Evolutionary conservation across 2,888 invertebrate genomes (phyloP), one percentile per base, ranked within the genome.

Genomic region (Drosophila mettleri): DNA sequence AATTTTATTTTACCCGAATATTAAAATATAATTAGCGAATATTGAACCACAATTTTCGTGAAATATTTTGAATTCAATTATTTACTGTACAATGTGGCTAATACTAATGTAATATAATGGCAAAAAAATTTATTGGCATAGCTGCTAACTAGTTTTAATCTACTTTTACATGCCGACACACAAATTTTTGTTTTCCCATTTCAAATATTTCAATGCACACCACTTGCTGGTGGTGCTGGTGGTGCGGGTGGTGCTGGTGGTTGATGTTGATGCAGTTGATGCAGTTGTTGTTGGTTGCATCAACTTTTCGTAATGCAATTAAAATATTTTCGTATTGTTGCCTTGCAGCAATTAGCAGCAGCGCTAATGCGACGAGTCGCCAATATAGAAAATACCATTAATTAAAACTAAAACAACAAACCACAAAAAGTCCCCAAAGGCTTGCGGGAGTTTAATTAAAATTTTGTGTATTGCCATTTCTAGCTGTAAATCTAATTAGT

Each of bases 381-480:
- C 43, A 59, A 52, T 53, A 39, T 41, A 33, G n/a, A 27, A 57
- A 73, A 68, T 73, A 36, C 12, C 63, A 69, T 73, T 75, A 78
- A 75, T 75, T 78, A 75, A 78, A 73, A 68, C 57, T 61, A 18
- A 34, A 73, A 53, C 39, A 64, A 31, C 16, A 27, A 27, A 61
- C 54, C 75, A 16, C 75, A 73, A n/a, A 27, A 18, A 43, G 39
- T 18, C 55, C 48, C 20, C 20, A 41, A 41, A 41, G 59, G 49
- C 53, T 57, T 74, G 74, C 38, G 78, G 78, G 53, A 57, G 39
- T 51, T 74, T 74, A 72, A 74, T 74, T 74, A 72, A 77, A 63
- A 77, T 72, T n/a, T n/a, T 33, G 3, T 38, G 14, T 24, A 29
- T 31, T 59, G 53, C 48, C 3, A 70, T 45, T 55, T 62, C 45